Evolutionary conservation across 1,140 invertebrate species (phyloP), one percentile per base, ranked within the genome.

Genomic region (Drosophila bocki): DNA sequence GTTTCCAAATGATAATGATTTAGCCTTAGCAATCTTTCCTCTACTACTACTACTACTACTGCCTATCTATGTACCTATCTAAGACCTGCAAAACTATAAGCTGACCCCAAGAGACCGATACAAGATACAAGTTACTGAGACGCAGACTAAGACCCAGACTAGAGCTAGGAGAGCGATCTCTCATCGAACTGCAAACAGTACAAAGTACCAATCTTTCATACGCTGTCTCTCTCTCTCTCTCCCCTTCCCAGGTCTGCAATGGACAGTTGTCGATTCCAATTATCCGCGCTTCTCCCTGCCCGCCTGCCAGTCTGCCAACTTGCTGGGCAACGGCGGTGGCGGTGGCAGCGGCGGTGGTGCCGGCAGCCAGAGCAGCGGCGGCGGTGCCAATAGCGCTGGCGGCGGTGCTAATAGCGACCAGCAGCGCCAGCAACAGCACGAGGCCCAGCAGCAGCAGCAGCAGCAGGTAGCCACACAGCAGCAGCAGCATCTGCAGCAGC

Each of bases 241-340:
- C 91, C 90, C 90, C 85, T 91, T 95, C 94, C 93, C 94, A 95
- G 95, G 95, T 94, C 94, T 95, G 93, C 95, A 95, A 94, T 95
- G 95, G 95, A 95, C 95, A 92, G 94, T 95, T 93, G 94, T 95
- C 94, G 95, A 95, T 93, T 94, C 95, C 92, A 94, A 94, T 92
- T 95, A 95, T 93, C 94, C 94, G 90, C 94, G 94, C 93, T 95
- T 95, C 93, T 94, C 94, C 93, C 92, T 94, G 93, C 94, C 94
- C 84, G 93, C 94, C 87, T 94, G 94, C 93, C 94, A 94, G 93
- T 92, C 94, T 2, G 53, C 53, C 82, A 94, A 94, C 94, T 83
- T 92, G 75, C 85, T 92, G 78, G 91, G 91, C 62, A 91, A 92
- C 85, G 93, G 94, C 90, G 93, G 94, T 77, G 93, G 94, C 29